Conservation (phyloP, 2,113 vertebrate genomes). For the Mola mola region DNA sequence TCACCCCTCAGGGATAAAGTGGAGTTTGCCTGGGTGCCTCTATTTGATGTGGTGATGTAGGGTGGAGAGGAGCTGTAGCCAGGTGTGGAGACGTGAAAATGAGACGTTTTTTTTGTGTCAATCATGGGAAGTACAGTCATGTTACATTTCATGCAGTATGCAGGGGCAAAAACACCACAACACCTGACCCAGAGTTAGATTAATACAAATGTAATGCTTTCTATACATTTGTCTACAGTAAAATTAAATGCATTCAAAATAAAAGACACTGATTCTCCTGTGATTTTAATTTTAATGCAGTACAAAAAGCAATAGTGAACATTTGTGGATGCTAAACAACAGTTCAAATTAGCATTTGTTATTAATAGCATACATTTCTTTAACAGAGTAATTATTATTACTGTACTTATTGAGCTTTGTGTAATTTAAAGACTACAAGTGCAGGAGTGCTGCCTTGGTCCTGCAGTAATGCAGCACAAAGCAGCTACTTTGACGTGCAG, state of each 20-base stretch:
- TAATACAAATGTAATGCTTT: too few species aligned
- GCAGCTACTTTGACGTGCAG: neutral
- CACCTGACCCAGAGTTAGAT: too few species aligned
- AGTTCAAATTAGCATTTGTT: too few species aligned
- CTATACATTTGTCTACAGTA: too few species aligned
- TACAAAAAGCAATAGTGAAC: neutral
- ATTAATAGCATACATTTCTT: too few species aligned
- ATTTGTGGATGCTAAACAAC: too few species aligned
- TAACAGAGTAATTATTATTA: too few species aligned
- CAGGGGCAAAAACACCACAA: constrained; percentile 10
- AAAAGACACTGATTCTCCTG: too few species aligned
- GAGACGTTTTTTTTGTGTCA: constrained; percentile 48
- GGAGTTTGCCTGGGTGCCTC: constrained; percentile 55
- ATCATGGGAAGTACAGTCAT: constrained; percentile 19
- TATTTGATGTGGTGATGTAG: constrained; percentile 74
- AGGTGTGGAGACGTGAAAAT: constrained; percentile 80
- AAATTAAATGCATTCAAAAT: too few species aligned
- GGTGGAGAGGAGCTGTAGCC: constrained; percentile 54
- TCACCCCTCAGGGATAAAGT: constrained; percentile 47
- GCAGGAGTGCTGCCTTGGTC: neutral
- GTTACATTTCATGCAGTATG: constrained; percentile 24
- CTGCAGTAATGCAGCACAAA: neutral
- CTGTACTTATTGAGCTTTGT: neutral
- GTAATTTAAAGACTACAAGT: neutral
- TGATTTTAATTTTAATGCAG: neutral